Evolutionary conservation across 2,797 vertebrate species (phyloP), one percentile per base, ranked within the genome.

Genomic region (Anguilla megastoma): DNA sequence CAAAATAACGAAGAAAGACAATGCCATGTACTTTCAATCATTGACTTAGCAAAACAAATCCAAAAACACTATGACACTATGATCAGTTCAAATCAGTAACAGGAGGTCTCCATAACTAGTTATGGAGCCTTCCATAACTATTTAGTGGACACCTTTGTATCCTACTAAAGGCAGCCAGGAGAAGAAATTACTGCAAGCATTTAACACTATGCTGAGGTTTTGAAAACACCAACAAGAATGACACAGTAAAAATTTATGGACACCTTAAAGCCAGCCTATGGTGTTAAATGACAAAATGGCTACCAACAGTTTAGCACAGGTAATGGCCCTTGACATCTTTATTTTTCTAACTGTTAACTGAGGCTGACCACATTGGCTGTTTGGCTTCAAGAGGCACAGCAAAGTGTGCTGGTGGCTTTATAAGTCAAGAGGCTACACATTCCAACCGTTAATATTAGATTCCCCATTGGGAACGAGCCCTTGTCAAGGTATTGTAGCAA

Each of bases 251-350:
- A 80, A 45, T 80, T 50, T 82, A 50, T 82, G 6, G 21, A n/a
- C 79, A 50, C 79, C 24, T n/a, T n/a, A 82, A 48, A 50, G 21
- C 41, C 79, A n/a, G 41, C 50, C 79, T 48, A n/a, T 50, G 21
- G 79, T 7, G 18, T 82, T 82, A 50, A 50, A 50, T 50, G 79
- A 50, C 79, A 82, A 50, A 50, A 82, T 82, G 79, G 79, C 79
- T 50, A 82, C 21, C 12, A 82, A n/a, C 2, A 82, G 41, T 82
- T 85, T 33, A 85, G 56, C 56, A 60, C 84, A 85, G 84, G 84
- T 63, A 85, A 85, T 85, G 27, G 21, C 18, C 27, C 33, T 52
- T 85, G 84, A 60, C 21, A 41, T n/a, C 56, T 60, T 41, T 66
- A 63, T 63, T 85, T 33, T 41, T 60, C n/a, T 84, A 84, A 58